Evolutionary conservation across 2,797 vertebrate species (phyloP).

Genomic region (Scarus forsteni): DNA sequence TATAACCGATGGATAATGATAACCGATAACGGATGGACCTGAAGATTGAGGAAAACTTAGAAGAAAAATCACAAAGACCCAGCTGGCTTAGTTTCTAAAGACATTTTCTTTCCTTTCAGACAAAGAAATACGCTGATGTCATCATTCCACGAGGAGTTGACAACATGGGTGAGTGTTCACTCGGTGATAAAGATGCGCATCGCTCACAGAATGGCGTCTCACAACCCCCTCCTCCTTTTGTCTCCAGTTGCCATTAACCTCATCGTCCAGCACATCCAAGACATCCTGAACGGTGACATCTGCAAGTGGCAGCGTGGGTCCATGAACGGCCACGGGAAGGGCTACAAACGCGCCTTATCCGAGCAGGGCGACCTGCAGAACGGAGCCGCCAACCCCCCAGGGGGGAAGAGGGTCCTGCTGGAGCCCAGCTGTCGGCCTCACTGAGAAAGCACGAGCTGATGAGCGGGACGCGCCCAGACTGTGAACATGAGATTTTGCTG

Average conservation of each 20-base stretch:
- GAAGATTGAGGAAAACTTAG: too few species aligned
- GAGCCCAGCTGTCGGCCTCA: slow-evolving; percentile 97
- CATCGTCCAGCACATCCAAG: slow-evolving; percentile 98
- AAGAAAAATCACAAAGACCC: too few species aligned
- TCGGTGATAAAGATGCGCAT: too few species aligned
- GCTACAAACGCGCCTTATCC: slow-evolving; percentile 87
- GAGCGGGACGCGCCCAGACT: not conserved
- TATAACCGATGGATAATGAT: too few species aligned
- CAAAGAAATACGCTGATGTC: slow-evolving; percentile 98
- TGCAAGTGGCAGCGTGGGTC: slow-evolving; percentile 94
- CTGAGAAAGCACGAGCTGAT: slow-evolving; percentile 68
- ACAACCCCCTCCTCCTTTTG: not conserved
- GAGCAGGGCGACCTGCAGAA: slow-evolving; percentile 83
- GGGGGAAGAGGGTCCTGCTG: slow-evolving; percentile 89
- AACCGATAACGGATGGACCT: too few species aligned
- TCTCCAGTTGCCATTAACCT: slow-evolving; percentile 95
- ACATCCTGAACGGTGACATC: slow-evolving; percentile 95
- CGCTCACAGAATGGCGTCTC: not conserved
- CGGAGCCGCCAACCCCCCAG: slow-evolving; percentile 58
- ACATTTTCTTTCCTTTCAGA: slow-evolving; percentile 79
- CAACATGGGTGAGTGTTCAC: slow-evolving; percentile 93
- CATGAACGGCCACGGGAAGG: slow-evolving; percentile 80
- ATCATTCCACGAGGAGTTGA: slow-evolving; percentile 98
- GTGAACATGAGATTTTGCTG: slow-evolving; percentile 22
- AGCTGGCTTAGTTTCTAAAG: not conserved